Evolutionary conservation across 1,140 invertebrate genomes (phyloP), one percentile per base, ranked within the genome.

Genomic region (Rhizoglyphus robini): DNA sequence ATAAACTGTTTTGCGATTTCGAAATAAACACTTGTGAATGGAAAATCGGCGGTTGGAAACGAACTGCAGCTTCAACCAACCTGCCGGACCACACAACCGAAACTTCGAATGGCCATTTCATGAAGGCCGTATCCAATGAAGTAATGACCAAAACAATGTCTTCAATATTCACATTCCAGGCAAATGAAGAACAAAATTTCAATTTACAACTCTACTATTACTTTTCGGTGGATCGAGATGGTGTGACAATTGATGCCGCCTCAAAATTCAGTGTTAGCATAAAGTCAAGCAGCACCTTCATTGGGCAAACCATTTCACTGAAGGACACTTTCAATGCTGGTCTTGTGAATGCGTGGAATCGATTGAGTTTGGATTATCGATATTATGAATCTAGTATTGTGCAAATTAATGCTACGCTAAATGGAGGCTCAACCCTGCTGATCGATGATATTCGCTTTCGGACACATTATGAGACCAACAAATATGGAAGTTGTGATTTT

Each of bases 401-500:
- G 8, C 8, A 8, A 20, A 8, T 54, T 8, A 32, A 5, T 23
- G 51, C 8, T 23, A 8, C 8, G 8, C 51, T 11, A 32, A 8
- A 8, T 8, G 31, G 5, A 32, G 8, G 8, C 8, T 11, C 23
- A 23, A 54, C 51, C 8, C 20, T 54, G 51, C 23, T 8, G 8
- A 54, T 54, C 27, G 58, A 60, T 46, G 58, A 60, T 46, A 29
- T 60, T 4, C 15, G 58, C n/a, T n/a, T n/a, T n/a, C n/a, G n/a
- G n/a, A n/a, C n/a, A n/a, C 15, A 11, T 60, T 11, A 13, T 34
- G 1, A n/a, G 15, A 32, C 54, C n/a, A n/a, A n/a, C 15, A 13
- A 60, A 5, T 18, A 51, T 64, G 71, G 70, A 13, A 29, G 69
- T 32, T 71, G 71, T 36, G 69, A 71, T 51, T 71, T 27, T 13